Evolutionary conservation across 2,888 invertebrate genomes (phyloP), one percentile per base, ranked within the genome.

Genomic region (Meteorus cinctellus): DNA sequence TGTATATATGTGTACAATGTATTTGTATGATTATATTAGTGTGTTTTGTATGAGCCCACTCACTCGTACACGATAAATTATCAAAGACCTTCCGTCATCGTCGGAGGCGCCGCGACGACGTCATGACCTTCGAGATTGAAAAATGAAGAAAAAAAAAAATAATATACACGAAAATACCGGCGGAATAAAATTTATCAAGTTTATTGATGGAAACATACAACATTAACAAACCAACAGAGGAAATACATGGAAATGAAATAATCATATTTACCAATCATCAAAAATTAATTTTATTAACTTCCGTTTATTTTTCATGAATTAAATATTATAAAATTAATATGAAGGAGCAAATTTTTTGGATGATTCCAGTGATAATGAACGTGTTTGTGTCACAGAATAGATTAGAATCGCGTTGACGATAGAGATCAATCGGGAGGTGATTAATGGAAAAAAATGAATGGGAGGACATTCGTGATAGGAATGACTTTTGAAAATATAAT

Each of bases 1-100:
- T 55, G 24, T 55, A 55, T 55, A 24, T 14, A n/a, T 48, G 16
- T 48, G n/a, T 48, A 6, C n/a, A 48, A n/a, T 48, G n/a, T n/a
- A 48, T 41, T 41, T 41, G 41, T 48, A 48, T 48, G 48, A 3
- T n/a, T 48, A n/a, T 55, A 19, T 55, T 55, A 55, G 55, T 55
- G 55, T 19, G 55, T 55, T 55, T 55, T 72, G 68, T 62, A 62
- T 62, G 72, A 60, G 76, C 59, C 68, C 31, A 69, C 63, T 72
- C 72, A 62, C 51, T 72, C 62, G 60, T 67, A 59, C 72, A 72
- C 76, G 76, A 76, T 76, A 76, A 76, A 76, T 76, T 76, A 76
- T 76, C 76, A 73, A 68, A 65, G 72, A 24, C 51, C 60, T 19
- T n/a, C 55, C 55, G 19, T 55, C 55, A 19, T 55, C n/a, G 48